phyloP scores from a whole-genome alignment of 2,797 vertebrate species.

The Steatocranus sp. region DNA sequence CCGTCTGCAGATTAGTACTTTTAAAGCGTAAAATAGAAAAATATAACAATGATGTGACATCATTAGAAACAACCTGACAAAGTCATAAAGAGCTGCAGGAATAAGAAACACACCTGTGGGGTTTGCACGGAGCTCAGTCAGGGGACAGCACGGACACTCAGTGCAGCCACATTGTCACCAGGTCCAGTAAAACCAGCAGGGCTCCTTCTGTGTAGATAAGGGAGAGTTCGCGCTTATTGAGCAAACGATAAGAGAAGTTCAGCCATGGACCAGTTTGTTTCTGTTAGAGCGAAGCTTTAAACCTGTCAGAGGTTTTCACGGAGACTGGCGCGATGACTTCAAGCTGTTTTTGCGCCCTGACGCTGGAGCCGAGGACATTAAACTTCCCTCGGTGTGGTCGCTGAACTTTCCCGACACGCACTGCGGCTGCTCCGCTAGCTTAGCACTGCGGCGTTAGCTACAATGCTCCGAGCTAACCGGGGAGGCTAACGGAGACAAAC shows the following conservation, averaged over 20 bases:
- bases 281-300: fast-evolving
- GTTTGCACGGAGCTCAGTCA: not conserved
- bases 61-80: fast-evolving
- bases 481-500: not conserved
- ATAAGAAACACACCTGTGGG: not conserved
- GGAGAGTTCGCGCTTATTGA: not conserved
- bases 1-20: not conserved
- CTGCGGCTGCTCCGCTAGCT: not conserved
- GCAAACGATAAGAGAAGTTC: fast-evolving
- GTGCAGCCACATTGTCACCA: not conserved
- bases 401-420: not conserved
- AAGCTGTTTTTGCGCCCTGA: not conserved
- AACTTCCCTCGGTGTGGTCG: not conserved
- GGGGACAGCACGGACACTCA: not conserved
- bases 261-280: not conserved
- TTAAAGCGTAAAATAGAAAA: not conserved
- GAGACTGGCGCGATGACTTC: fast-evolving
- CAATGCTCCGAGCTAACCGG: not conserved
- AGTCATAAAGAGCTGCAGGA: not conserved
- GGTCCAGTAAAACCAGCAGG: not conserved
- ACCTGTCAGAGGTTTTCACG: not conserved
- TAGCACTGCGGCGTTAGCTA: not conserved
- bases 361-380: not conserved
- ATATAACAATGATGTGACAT: not conserved
- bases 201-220: not conserved